Evolutionary conservation across 1,140 invertebrate species (phyloP), one percentile per base, ranked within the genome.

Genomic region (Asbolus verrucosus): DNA sequence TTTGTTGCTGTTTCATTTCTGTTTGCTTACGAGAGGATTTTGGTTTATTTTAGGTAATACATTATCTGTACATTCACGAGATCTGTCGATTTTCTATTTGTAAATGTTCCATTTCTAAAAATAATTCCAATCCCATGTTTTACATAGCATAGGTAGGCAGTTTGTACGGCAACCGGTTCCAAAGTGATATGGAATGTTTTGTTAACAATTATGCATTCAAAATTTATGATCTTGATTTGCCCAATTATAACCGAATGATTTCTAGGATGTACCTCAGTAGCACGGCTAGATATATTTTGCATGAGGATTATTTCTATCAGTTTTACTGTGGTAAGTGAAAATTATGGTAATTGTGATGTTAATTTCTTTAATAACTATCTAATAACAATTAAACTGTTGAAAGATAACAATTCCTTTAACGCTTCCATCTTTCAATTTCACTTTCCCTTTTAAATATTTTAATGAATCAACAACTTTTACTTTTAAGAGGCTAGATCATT

Each of bases 171-270:
- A 11, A 31, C 18, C 18, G 8, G 43, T 19, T 21, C 18, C 9
- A 18, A 60, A 60, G 31, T 15, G 36, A 63, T 18, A 63, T 63
- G 61, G 61, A 63, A 63, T 63, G 31, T 39, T 41, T 63, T 39
- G 36, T 39, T 19, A 63, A 63, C 39, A 39, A 63, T 6, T 21
- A 63, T 39, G 61, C 33, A 9, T 41, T 63, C n/a, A 63, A 38
- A 63, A 41, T 63, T 38, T 38, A 38, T 11, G 61, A 54, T 11
- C 8, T 24, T 11, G 61, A 54, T 11, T 13, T 24, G 18, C 2
- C 19, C 13, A 6, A 63, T 24, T 63, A 41, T 14, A 18, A 38
- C 18, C 8, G 61, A 39, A 41, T 38, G 19, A 41, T 14, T 13
- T 21, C 46, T n/a, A 15, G 14, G 15, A 63, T 21, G 21, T 16